Evolutionary conservation across 1,140 invertebrate species (phyloP), one percentile per base, ranked within the genome.

Genomic region (Nasonia longicornis): DNA sequence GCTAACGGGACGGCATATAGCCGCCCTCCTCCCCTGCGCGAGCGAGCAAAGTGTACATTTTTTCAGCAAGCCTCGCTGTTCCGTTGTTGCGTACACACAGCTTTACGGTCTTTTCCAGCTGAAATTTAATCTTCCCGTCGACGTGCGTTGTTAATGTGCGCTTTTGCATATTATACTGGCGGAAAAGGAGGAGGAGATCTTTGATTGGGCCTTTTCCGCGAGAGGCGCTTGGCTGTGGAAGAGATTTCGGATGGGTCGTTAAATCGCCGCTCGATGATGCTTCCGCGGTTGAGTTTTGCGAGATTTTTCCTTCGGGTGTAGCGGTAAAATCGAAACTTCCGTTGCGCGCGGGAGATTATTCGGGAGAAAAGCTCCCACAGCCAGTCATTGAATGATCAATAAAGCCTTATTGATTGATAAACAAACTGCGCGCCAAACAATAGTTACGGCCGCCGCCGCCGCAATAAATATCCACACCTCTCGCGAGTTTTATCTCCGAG

Each of bases 1-100:
- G 69, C 80, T 80, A 83, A 82, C 80, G 79, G 82, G 75, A 84
- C 66, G 78, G 42, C n/a, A 16, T 29, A 12, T 22, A 12, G 3
- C n/a, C 66, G 69, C 69, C 29, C 64, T 67, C 29, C 29, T 67
- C 22, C 64, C 64, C 22, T 67, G 64, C 8, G 22, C 7, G 26
- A 12, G 58, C 58, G 58, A 16, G 58, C 14, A 16, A 63, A 63
- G 31, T 35, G 3, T 35, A 35, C 4, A 35, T 42, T 42, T 42
- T 42, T 42, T 42, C 38, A 4, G 38, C 38, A 8, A 42, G 38
- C 0, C 38, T 42, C 1, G 26, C 38, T 42, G 38, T 42, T 42
- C 38, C 38, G 52, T 20, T 58, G 52, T 20, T 58, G 52, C 52
- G 52, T 58, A 58, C 26, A 26, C 26, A 26, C 16, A 58, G 74